Percentiles rank a stretch among this genome's conserved stretches.
These are phyloP conservation scores for Bettongia penicillata DNA, from an alignment of 2,113 vertebrate species.

Conservation along the genomic window DNA sequence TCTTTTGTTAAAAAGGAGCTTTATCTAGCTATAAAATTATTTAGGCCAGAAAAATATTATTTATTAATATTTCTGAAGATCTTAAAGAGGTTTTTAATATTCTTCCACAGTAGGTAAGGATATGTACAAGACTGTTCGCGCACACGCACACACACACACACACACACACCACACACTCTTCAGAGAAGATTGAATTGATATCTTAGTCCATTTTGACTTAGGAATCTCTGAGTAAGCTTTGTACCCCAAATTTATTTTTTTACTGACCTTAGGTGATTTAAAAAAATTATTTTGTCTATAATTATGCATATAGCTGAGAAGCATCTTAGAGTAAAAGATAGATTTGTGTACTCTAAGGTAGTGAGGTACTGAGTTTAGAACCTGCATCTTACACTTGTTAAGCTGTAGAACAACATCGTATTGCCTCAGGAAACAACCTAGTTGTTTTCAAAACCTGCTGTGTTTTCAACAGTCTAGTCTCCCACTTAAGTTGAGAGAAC, in stretches of 20 bases:
- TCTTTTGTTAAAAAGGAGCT: background rate
- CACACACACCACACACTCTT: too few species aligned
- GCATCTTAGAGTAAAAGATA: background rate
- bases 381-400: background rate
- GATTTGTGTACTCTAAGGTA: background rate
- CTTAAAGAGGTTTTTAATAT: background rate
- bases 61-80: background rate
- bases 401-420: slow-evolving; percentile 15
- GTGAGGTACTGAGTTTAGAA: background rate
- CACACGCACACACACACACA: too few species aligned
- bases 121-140: background rate
- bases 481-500: background rate
- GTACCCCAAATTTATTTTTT: background rate
- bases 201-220: slow-evolving; percentile 5
- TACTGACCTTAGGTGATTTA: background rate
- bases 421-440: slow-evolving; percentile 7
- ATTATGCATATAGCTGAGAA: background rate
- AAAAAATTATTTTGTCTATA: slow-evolving; percentile 31
- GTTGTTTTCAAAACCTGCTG: background rate
- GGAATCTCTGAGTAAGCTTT: slow-evolving; percentile 28
- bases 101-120: background rate
- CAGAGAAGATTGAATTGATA: slow-evolving; percentile 15
- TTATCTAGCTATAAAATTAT: background rate
- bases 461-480: background rate
- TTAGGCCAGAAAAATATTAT: too few species aligned